phyloP scores from a whole-genome alignment of 2,888 invertebrate species.

The Drosophila antonietae region DNA sequence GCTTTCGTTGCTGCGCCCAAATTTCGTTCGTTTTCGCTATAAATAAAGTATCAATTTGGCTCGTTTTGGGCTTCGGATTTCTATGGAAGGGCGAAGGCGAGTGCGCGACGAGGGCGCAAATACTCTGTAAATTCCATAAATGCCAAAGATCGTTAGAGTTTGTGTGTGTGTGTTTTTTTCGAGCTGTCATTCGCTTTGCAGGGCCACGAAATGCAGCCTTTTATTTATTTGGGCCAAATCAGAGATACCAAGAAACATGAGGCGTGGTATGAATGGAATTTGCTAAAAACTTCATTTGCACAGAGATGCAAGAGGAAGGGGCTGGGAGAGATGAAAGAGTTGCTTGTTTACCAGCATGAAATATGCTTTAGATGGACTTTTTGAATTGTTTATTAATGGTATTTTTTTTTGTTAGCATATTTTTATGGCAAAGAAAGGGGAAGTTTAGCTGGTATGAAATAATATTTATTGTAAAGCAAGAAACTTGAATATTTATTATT shows the following conservation, averaged over 20 bases:
- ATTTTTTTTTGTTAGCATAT: background rate
- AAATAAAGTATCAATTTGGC: slow-evolving; percentile 68
- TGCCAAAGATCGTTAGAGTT: slow-evolving; percentile 36
- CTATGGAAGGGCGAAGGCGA: slow-evolving; percentile 60
- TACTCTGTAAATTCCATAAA: slow-evolving; percentile 59
- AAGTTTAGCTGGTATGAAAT: background rate
- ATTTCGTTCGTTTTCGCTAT: slow-evolving; percentile 62
- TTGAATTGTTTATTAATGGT: background rate
- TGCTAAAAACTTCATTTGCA: slow-evolving; percentile 48
- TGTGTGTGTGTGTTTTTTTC: slow-evolving; percentile 13
- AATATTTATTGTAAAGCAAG: background rate
- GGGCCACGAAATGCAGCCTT: slow-evolving; percentile 30
- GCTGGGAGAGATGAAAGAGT: background rate
- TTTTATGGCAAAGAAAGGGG: background rate
- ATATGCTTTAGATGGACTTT: slow-evolving; percentile 10
- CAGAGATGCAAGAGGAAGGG: slow-evolving; percentile 4
- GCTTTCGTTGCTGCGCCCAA: slow-evolving; percentile 59
- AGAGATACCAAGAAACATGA: slow-evolving; percentile 46
- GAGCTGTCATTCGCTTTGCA: slow-evolving; percentile 22
- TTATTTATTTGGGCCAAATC: slow-evolving; percentile 59
- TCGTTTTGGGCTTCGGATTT: slow-evolving; percentile 45
- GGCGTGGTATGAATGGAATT: slow-evolving; percentile 44
- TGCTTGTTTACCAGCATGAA: slow-evolving; percentile 8
- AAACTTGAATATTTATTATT: too few relatives aligned
- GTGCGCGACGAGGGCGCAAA: slow-evolving; percentile 28